phyloP scores from a whole-genome alignment of 2,888 invertebrate genomes.

The Onthophagus sagittarius region DNA sequence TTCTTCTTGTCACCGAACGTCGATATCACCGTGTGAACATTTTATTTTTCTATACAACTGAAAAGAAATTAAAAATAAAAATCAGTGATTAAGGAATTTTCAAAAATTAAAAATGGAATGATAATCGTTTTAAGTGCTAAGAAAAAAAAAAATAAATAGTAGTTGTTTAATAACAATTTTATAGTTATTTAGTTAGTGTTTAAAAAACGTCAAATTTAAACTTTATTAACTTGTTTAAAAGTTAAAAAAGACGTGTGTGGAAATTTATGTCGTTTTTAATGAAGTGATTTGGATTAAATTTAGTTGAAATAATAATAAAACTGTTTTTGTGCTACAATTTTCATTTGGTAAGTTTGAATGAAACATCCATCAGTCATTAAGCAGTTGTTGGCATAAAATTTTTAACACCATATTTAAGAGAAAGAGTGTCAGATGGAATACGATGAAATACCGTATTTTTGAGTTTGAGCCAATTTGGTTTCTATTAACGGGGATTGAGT shows the following conservation, averaged over 20 bases:
- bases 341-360: too few species aligned
- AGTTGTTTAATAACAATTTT: not conserved
- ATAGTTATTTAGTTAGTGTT: not conserved
- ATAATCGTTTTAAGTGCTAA: not conserved
- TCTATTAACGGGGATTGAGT: not conserved
- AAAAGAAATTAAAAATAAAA: not conserved
- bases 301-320: too few species aligned
- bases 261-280: too few species aligned
- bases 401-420: not conserved
- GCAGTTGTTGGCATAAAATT: not conserved
- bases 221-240: too few species aligned
- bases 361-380: not conserved
- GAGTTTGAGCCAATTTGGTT: not conserved
- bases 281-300: too few species aligned
- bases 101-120: not conserved
- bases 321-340: too few species aligned
- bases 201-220: not conserved
- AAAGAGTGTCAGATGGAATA: not conserved
- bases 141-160: not conserved
- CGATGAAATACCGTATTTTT: not conserved
- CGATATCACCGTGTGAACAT: conserved; percentile 13
- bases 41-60: too few species aligned
- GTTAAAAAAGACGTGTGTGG: too few species aligned
- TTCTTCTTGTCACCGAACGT: conserved; percentile 25
- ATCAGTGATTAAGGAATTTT: conserved; percentile 10